Conservation (phyloP, 1,140 invertebrate species). For the Diabrotica undecimpunctata region DNA sequence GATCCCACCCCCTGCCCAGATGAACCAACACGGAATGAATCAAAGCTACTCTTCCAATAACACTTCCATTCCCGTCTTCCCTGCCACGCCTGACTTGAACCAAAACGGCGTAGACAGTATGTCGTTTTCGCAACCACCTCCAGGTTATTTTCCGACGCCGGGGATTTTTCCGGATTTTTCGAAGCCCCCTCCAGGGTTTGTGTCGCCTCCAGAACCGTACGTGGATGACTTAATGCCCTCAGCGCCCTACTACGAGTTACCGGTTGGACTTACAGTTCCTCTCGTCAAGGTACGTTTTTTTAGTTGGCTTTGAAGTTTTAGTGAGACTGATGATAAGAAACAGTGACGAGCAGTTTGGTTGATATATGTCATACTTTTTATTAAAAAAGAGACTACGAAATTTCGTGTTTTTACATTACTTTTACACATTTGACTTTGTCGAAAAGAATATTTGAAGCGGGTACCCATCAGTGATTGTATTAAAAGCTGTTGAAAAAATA, state of each 20-base stretch:
- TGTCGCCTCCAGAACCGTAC: constrained; percentile 51
- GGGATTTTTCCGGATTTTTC: constrained; percentile 72
- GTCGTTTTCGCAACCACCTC: constrained; percentile 55
- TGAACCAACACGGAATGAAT: neutral
- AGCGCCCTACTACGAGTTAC: constrained; percentile 93
- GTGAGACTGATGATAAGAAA: too few species aligned
- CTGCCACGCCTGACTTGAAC: constrained; percentile 21
- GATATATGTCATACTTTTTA: too few species aligned
- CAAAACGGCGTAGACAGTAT: constrained; percentile 32
- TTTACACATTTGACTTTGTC: too few species aligned
- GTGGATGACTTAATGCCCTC: constrained; percentile 78
- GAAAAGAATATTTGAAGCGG: too few species aligned
- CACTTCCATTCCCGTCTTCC: constrained; percentile 10
- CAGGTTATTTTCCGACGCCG: constrained; percentile 53
- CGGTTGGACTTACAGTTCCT: constrained; percentile 92
- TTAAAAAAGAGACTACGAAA: too few species aligned
- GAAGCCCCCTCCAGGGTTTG: constrained; percentile 79
- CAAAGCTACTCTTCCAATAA: constrained; percentile 6
- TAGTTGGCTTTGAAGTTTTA: too few species aligned
- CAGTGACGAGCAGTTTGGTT: too few species aligned
- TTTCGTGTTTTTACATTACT: too few species aligned
- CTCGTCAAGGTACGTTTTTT: constrained; percentile 73
- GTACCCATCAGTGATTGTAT: too few species aligned
- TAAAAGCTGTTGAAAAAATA: too few species aligned
- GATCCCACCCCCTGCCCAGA: constrained; percentile 18